Evolutionary conservation across 1,140 invertebrate species (phyloP), one percentile per base, ranked within the genome.

Genomic region (Drosophila punjabiensis): DNA sequence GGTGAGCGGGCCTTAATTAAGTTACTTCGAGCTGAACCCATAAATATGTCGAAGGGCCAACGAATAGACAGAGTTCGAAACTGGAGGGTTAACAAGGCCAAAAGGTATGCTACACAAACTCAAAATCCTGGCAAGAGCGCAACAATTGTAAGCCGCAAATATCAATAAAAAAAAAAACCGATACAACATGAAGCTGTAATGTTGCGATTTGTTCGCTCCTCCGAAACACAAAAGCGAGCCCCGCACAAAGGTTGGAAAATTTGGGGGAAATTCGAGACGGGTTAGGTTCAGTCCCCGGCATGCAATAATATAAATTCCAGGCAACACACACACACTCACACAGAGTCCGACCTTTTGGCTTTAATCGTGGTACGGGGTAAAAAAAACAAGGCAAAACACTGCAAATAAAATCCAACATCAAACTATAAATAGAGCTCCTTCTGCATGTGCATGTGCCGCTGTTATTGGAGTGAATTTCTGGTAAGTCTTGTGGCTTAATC

Each of bases 301-400:
- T 87, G 83, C 83, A 87, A 87, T 87, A 87, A 87, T 87, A 87
- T 87, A 87, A 87, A 87, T 87, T 87, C 83, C 83, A 48, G 50
- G 45, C 48, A 61, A 62, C 61, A 67, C 33, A 75, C 63, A 67
- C 52, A 24, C 24, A 67, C 52, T 2, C 24, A 24, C 24, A 63
- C 50, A 55, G 16, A 50, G 47, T 32, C 67, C 43, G 55, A 76
- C 62, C 67, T 66, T 41, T 62, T 47, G 63, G 48, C 68, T 76
- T 66, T 62, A 76, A 76, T 56, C 69, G 58, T 58, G 58, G 41
- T 30, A 73, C 24, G 35, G 24, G 50, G 61, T 2, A 60, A 24
- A 37, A 62, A 55, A 68, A 56, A 48, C 16, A 14, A 20, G 14
- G 14, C 20, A 37, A 45, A 64, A 43, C 48, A 76, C 60, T 58